Evolutionary conservation across 2,113 vertebrate genomes (phyloP).

Genomic region (Polypterus senegalus): DNA sequence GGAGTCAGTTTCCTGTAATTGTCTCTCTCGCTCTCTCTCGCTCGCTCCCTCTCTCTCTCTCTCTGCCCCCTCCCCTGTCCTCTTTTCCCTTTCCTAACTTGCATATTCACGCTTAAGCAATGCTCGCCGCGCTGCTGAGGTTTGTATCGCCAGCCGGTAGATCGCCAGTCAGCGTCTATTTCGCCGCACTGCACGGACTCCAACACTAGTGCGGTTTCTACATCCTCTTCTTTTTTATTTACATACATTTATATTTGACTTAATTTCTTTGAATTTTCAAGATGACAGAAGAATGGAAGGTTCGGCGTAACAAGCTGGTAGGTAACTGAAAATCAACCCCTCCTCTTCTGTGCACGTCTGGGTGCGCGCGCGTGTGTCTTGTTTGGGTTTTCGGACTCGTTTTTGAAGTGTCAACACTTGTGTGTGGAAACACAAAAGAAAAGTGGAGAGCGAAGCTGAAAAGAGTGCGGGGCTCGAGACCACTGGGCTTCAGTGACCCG

Average conservation of each 20-base stretch:
- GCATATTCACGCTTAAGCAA: slow-evolving; percentile 31
- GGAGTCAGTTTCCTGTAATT: slow-evolving; percentile 57
- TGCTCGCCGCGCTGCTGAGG: slow-evolving; percentile 28
- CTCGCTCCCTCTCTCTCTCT: slow-evolving; percentile 9
- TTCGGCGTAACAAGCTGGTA: slow-evolving; percentile 55
- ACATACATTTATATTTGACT: slow-evolving; percentile 23
- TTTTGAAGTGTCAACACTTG: slow-evolving; percentile 8
- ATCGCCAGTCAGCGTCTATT: slow-evolving; percentile 5
- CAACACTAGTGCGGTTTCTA: slow-evolving; percentile 11
- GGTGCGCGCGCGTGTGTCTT: background rate
- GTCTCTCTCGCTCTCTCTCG: slow-evolving; percentile 31
- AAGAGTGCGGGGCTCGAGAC: too few relatives aligned
- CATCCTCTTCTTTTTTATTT: background rate
- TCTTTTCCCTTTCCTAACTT: slow-evolving; percentile 34
- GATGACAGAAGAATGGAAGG: slow-evolving; percentile 49
- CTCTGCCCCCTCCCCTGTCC: too few relatives aligned
- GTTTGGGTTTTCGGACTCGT: slow-evolving; percentile 6
- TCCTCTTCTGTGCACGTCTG: slow-evolving; percentile 12
- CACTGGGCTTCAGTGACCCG: too few relatives aligned
- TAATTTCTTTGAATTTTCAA: slow-evolving; percentile 36
- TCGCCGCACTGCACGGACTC: background rate
- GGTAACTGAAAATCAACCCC: slow-evolving; percentile 31
- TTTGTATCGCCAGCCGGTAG: slow-evolving; percentile 12
- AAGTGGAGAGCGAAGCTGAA: too few relatives aligned
- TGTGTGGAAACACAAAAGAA: background rate